Percentiles rank a stretch among this genome's conserved stretches.
Evolutionary conservation across 2,797 vertebrate genomes (phyloP).

Genomic region (Lepilemur septentrionalis): DNA sequence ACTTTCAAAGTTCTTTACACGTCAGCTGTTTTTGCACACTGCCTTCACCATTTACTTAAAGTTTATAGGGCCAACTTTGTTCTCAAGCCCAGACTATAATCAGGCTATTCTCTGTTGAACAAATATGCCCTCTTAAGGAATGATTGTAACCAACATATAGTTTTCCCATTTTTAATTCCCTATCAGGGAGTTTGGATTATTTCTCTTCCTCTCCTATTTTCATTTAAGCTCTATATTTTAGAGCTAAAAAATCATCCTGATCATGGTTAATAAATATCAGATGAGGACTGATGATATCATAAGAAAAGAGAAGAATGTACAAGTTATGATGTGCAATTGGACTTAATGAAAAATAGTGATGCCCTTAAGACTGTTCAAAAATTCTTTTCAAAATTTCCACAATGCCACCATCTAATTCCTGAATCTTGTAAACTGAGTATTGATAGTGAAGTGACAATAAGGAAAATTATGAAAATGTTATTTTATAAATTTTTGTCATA

Average conservation of each 20-base stretch:
- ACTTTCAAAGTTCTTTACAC: not conserved
- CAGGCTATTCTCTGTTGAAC: not conserved
- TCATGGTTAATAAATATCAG: not conserved
- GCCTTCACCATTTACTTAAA: not conserved
- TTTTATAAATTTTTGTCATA: not conserved
- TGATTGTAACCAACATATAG: not conserved
- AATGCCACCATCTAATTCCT: not conserved
- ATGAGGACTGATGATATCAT: too few relatives aligned
- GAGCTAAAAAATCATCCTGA: not conserved
- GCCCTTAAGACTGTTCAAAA: not conserved
- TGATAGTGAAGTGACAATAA: not conserved
- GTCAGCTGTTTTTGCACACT: not conserved
- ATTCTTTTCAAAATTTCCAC: not conserved
- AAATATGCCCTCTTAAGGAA: not conserved
- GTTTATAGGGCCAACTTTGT: not conserved
- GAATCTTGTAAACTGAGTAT: not conserved
- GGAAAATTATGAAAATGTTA: not conserved
- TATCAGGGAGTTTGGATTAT: not conserved
- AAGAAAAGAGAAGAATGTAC: not conserved
- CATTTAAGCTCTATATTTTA: not conserved
- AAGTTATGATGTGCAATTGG: not conserved
- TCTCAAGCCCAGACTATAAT: not conserved
- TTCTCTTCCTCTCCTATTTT: not conserved
- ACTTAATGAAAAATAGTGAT: not conserved
- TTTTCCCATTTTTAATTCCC: not conserved